These are phyloP conservation scores for cattle (Bos taurus) DNA, from an alignment of 2,113 vertebrate genomes.

Conservation along the genomic window ARS-UCD2.0 NC_037340.1:78684501-78685000, in stretches of 20 bases:
- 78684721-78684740: background rate
- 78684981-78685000: background rate
- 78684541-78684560: background rate
- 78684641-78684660: background rate
- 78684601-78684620: background rate
- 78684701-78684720: background rate
- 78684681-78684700: rapidly evolving
- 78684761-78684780: background rate
- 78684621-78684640: background rate
- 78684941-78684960: background rate
- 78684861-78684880: background rate
- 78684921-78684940: background rate
- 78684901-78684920: background rate
- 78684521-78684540: background rate
- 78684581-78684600: background rate
- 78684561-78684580: background rate
- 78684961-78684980: background rate
- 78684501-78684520: background rate
- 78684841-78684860: background rate
- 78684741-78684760: background rate
- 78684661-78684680: background rate
- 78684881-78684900: background rate
- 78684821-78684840: background rate
- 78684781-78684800: background rate
- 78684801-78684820: background rate